Evolutionary conservation across 2,797 vertebrate genomes (phyloP), one percentile per base, ranked within the genome.

Genomic region (Novumbra hubbsi): DNA sequence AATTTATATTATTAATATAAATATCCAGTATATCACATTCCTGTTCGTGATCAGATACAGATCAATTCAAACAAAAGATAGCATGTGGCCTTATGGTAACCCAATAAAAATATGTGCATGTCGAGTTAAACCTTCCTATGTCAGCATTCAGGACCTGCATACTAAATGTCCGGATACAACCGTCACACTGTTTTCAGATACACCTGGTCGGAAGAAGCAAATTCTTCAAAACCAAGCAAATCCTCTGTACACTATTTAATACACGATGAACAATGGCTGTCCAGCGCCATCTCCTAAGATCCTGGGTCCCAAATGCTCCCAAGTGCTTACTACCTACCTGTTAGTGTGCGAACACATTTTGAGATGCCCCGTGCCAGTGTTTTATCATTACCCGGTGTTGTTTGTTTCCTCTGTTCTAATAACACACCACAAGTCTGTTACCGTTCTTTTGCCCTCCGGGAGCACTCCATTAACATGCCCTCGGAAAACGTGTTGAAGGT

Each of bases 351-450:
- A n/a, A n/a, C n/a, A n/a, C n/a, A n/a, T n/a, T n/a, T n/a, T n/a
- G n/a, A 57, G 11, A n/a, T 57, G 15, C 6, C 55, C 55, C 8
- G n/a, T n/a, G n/a, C n/a, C 55, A n/a, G 19, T 57, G 55, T 57
- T 57, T 24, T 45, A 14, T 45, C 41, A 12, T 11, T 45, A 11
- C 6, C 41, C 41, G 14, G 41, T 45, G 41, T 45, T 24, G 55
- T 50, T 24, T 12, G n/a, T 49, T 65, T 67, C 27, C 11, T 34
- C 48, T 32, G 4, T 63, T 77, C 48, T 49, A 64, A 71, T 70
- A 68, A 52, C 67, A 62, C 80, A 83, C n/a, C n/a, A n/a, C n/a
- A n/a, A n/a, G n/a, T 76, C 82, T 83, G 74, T 14, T 62, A 73
- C 41, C 62, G 73, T 80, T 82, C 74, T 65, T 66, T 30, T 60